Conservation (phyloP, 2,797 vertebrate species). For the Denticeps clupeoides region DNA sequence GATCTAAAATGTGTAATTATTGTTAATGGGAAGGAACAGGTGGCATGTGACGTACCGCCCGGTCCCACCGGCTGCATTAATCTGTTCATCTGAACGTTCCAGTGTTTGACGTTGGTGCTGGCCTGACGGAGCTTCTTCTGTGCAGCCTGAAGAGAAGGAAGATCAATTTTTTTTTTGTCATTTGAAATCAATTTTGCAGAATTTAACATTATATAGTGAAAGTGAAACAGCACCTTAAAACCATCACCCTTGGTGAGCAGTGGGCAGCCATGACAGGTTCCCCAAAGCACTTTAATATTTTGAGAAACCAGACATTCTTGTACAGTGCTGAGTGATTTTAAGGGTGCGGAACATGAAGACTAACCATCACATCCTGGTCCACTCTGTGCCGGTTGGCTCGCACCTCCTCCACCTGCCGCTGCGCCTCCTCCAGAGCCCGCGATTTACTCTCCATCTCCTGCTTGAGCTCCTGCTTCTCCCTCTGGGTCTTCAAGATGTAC, state of each 20-base stretch:
- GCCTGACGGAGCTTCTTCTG: conserved; percentile 89
- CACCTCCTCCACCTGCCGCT: conserved; percentile 89
- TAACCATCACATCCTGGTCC: conserved; percentile 90
- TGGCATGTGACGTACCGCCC: conserved; percentile 62
- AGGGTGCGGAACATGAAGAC: conserved; percentile 8
- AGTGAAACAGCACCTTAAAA: no score
- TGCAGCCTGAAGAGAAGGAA: conserved; percentile 60
- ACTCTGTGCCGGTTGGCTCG: conserved; percentile 83
- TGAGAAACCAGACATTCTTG: no score
- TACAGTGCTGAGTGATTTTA: conserved; percentile 18
- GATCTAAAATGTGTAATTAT: no score
- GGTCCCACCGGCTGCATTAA: conserved; percentile 94
- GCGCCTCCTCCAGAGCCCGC: conserved; percentile 74
- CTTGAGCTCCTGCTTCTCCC: conserved; percentile 88
- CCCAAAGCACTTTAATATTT: no score
- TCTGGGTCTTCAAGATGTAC: conserved; percentile 79
- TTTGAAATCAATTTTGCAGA: no score
- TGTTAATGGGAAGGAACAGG: no score
- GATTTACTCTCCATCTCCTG: conserved; percentile 92
- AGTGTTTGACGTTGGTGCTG: conserved; percentile 96
- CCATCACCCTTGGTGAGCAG: no score
- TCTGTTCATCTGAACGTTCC: conserved; percentile 97
- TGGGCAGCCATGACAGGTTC: no score
- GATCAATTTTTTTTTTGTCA: not conserved
- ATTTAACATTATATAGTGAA: no score